Evolutionary conservation across 1,140 invertebrate genomes (phyloP).

Genomic region (Eumeta japonica): DNA sequence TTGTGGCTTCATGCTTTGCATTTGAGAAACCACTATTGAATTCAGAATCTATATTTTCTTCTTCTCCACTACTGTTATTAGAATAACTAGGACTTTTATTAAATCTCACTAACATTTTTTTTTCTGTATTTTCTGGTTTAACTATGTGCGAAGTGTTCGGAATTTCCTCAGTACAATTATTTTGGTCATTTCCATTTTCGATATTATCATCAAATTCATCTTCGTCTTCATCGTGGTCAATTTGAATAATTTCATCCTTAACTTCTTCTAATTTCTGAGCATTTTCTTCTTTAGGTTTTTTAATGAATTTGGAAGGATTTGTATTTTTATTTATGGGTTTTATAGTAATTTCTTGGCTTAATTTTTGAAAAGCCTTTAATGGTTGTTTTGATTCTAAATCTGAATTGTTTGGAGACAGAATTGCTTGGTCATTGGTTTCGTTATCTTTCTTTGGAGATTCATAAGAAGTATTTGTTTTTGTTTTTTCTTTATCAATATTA

Average conservation of each 20-base stretch:
- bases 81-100: too few species aligned
- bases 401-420: background rate
- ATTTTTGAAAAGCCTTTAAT: conserved; percentile 18
- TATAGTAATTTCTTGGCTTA: conserved; percentile 32
- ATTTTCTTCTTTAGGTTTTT: background rate
- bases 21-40: too few species aligned
- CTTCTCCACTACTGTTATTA: too few species aligned
- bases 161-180: too few species aligned
- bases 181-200: conserved; percentile 12
- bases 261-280: background rate
- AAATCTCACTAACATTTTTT: too few species aligned
- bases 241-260: conserved; percentile 21
- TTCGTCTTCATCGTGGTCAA: conserved; percentile 23
- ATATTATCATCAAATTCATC: conserved; percentile 13
- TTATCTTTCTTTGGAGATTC: background rate
- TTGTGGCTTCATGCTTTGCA: too few species aligned
- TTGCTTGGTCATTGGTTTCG: background rate
- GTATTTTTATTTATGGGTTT: conserved; percentile 20
- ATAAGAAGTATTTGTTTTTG: background rate
- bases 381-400: background rate
- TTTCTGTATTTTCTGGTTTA: too few species aligned
- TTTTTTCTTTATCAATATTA: background rate
- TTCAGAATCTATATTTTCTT: too few species aligned
- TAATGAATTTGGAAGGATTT: conserved; percentile 4
- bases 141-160: too few species aligned